These are phyloP conservation scores for Papilio polyxenes DNA, from an alignment of 1,140 invertebrate species.

Conservation along the genomic window DNA sequence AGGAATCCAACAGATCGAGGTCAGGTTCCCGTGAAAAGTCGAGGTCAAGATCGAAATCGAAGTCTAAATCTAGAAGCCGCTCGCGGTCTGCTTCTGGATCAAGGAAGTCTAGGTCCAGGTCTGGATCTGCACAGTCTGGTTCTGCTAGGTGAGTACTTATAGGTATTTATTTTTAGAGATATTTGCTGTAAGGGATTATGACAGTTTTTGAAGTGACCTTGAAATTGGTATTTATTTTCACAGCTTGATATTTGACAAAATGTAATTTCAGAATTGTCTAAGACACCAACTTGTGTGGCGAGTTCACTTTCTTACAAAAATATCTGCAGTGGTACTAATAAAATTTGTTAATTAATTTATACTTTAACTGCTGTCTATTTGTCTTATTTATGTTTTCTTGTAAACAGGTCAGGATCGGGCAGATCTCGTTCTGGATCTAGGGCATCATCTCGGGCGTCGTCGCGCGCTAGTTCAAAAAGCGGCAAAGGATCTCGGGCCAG, in stretches of 20 bases:
- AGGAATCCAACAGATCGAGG: slow-evolving; percentile 55
- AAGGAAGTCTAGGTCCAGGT: slow-evolving; percentile 61
- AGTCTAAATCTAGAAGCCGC: slow-evolving; percentile 56
- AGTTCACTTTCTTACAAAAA: too few relatives aligned
- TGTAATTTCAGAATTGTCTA: too few relatives aligned
- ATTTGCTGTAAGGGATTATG: background rate
- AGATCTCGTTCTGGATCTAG: slow-evolving; percentile 64
- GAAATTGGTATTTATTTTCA: background rate
- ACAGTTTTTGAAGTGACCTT: background rate
- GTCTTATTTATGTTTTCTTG: background rate
- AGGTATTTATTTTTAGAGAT: too few relatives aligned
- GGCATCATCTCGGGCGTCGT: slow-evolving; percentile 59
- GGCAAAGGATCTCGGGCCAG: slow-evolving; percentile 58
- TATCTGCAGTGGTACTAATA: too few relatives aligned
- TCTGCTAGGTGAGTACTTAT: slow-evolving; percentile 51
- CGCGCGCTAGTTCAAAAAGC: slow-evolving; percentile 63
- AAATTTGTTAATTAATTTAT: too few relatives aligned
- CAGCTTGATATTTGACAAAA: too few relatives aligned
- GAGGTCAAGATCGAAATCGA: slow-evolving; percentile 49
- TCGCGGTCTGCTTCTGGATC: slow-evolving; percentile 58
- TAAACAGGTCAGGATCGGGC: slow-evolving; percentile 48
- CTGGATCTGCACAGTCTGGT: slow-evolving; percentile 59
- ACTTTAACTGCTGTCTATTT: too few relatives aligned
- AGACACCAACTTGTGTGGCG: too few relatives aligned
- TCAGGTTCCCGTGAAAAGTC: slow-evolving; percentile 49